A percentile compares a stretch with the other conserved stretches of the same genome.
Conservation (phyloP, 37 sponge, comb jelly and placozoan genomes). For the Bolinopsis microptera region DNA sequence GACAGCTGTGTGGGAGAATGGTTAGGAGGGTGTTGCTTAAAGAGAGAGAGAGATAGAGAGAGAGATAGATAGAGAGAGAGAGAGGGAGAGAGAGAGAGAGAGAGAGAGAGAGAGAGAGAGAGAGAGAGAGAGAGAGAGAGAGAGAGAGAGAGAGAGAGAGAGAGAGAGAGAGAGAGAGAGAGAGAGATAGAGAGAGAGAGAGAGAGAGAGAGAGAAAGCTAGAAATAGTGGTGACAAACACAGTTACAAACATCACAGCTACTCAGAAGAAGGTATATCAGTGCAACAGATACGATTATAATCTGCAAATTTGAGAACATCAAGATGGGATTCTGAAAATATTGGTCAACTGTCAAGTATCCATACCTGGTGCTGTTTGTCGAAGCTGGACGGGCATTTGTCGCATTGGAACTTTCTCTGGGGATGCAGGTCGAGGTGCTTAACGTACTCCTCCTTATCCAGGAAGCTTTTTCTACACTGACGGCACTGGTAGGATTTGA, state of each 20-base stretch:
- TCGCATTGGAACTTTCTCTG: constrained; percentile 60
- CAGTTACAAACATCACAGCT: background rate
- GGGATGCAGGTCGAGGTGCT: constrained; percentile 61
- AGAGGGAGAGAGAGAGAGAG: background rate
- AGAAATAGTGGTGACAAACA: background rate
- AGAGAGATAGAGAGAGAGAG: background rate
- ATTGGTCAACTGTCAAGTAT: no score
- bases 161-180: background rate
- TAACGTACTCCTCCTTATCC: constrained; percentile 57
- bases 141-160: background rate
- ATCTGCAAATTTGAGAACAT: background rate
- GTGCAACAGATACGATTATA: background rate
- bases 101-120: background rate
- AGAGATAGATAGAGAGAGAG: background rate
- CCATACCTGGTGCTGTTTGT: constrained; percentile 64
- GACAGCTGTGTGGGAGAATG: constrained; percentile 18
- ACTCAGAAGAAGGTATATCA: no score
- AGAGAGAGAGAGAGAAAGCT: background rate
- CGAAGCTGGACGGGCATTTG: constrained; percentile 65
- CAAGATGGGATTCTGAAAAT: no score
- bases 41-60: background rate
- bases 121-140: background rate
- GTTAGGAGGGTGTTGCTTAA: background rate
- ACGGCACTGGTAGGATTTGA: constrained; percentile 66
- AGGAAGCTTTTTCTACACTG: constrained; percentile 63